These are phyloP conservation scores for Tenebrio molitor DNA, from an alignment of 1,140 invertebrate species.

Conservation along the genomic window DNA sequence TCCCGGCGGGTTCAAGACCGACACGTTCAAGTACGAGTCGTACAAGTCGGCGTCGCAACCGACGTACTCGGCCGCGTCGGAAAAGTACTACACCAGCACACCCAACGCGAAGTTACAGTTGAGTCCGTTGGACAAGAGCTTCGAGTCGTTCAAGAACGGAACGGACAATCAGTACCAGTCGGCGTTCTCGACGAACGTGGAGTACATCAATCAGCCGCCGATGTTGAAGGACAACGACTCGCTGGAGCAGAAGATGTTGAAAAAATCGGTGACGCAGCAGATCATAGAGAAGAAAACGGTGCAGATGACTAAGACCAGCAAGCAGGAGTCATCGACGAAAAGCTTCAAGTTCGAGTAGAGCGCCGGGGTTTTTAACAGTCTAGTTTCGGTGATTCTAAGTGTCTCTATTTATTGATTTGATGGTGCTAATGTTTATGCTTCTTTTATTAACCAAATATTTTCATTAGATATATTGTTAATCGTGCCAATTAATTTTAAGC, in stretches of 20 bases:
- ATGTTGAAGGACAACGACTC: conserved; percentile 66
- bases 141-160: conserved; percentile 61
- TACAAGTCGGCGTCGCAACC: conserved; percentile 59
- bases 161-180: conserved; percentile 55
- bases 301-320: conserved; percentile 67
- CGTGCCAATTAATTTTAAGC: conserved; percentile 40
- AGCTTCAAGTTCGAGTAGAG: conserved; percentile 68
- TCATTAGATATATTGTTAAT: conserved; percentile 30
- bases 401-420: conserved; percentile 36
- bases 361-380: neutral
- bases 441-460: conserved; percentile 38
- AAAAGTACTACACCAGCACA: conserved; percentile 67
- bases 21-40: conserved; percentile 62
- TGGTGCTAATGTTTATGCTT: conserved; percentile 39
- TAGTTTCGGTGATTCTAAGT: conserved; percentile 11
- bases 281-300: conserved; percentile 70
- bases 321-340: conserved; percentile 69
- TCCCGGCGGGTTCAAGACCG: conserved; percentile 63
- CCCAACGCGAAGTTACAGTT: conserved; percentile 60
- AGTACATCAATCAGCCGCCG: conserved; percentile 66
- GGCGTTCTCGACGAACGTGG: conserved; percentile 65
- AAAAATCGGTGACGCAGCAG: conserved; percentile 70
- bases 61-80: conserved; percentile 65
- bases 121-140: conserved; percentile 54
- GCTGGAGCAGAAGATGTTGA: conserved; percentile 68